These are phyloP conservation scores for Jaculus jaculus DNA, from an alignment of 2,113 vertebrate genomes.

Conservation along the genomic window DNA sequence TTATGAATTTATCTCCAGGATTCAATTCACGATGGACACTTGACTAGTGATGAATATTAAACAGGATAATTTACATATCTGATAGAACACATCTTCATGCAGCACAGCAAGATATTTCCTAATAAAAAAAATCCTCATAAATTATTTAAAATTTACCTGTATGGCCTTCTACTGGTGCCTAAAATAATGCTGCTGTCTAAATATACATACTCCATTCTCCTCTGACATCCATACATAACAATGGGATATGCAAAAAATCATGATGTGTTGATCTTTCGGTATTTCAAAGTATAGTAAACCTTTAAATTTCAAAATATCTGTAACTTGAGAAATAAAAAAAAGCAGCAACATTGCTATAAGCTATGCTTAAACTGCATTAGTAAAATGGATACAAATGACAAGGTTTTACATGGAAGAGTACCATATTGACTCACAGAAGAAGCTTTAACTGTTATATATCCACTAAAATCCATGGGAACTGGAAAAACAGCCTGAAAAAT, in stretches of 20 bases:
- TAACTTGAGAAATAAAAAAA: not conserved
- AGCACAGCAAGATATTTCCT: not conserved
- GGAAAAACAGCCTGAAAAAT: too few species aligned
- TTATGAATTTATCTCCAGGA: conserved; percentile 1
- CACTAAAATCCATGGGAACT: too few species aligned
- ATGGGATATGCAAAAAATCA: not conserved
- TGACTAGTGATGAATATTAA: conserved; percentile 11
- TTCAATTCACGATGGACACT: not conserved
- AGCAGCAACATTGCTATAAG: not conserved
- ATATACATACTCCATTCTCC: not conserved
- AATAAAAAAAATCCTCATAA: not conserved
- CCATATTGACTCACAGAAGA: not conserved
- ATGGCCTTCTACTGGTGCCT: not conserved
- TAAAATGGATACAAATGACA: not conserved
- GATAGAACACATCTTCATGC: not conserved
- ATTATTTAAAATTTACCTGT: not conserved
- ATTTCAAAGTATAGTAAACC: not conserved
- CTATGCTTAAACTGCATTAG: not conserved
- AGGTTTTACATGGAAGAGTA: not conserved
- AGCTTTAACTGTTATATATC: not conserved
- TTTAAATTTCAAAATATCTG: not conserved
- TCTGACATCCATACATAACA: not conserved
- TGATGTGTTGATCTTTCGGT: not conserved
- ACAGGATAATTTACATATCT: not conserved
- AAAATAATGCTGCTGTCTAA: not conserved